phyloP scores from a whole-genome alignment of 1,140 invertebrate genomes.

The Drosophila sproati region DNA sequence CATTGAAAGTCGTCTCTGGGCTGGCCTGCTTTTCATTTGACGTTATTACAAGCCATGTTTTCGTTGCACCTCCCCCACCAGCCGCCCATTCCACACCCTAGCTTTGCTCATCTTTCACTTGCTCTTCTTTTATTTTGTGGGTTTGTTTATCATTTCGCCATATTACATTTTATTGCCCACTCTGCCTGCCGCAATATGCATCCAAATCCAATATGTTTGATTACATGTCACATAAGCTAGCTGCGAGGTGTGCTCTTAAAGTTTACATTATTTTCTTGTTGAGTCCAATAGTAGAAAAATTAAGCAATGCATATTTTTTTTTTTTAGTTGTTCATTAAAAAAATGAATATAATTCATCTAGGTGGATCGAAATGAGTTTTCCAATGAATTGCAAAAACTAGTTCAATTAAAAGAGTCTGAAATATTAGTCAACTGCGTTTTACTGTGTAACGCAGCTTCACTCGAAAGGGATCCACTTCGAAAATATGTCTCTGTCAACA shows the following conservation, averaged over 20 bases:
- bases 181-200: constrained; percentile 36
- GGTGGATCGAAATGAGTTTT: no score
- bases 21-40: constrained; percentile 59
- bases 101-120: neutral
- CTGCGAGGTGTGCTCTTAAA: constrained; percentile 33
- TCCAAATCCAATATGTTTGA: constrained; percentile 59
- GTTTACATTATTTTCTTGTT: neutral
- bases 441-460: no score
- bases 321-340: no score
- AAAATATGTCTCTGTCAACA: no score
- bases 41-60: constrained; percentile 58
- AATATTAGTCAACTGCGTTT: no score
- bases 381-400: no score
- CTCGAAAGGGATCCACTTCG: no score
- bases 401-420: no score
- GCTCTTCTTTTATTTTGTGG: neutral
- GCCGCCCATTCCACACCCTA: no score
- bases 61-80: neutral
- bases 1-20: constrained; percentile 54
- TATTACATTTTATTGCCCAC: constrained; percentile 75
- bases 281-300: no score
- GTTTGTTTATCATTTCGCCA: constrained; percentile 55
- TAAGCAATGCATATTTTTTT: no score
- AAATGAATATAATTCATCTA: no score
- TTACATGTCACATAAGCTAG: constrained; percentile 38